A percentile compares a stretch with the other conserved stretches of the same genome.
Evolutionary conservation across 2,797 vertebrate species (phyloP).

Genomic region (Myotis myotis): DNA sequence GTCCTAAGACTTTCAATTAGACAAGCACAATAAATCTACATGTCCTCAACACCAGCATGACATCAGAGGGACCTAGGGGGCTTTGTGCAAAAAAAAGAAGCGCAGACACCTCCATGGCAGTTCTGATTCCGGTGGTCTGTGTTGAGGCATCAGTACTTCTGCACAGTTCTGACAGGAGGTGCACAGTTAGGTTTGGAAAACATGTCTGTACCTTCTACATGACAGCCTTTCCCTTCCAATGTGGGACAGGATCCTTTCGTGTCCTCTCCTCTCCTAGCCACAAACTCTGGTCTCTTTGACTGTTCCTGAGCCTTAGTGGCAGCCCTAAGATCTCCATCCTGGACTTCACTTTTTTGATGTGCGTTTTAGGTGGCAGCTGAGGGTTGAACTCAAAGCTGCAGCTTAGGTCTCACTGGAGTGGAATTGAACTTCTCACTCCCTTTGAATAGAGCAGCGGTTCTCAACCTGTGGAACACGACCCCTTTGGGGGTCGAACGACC

Average conservation of each 20-base stretch:
- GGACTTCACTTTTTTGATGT: background rate
- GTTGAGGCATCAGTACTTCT: background rate
- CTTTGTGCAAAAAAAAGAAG: background rate
- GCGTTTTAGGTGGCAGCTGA: background rate
- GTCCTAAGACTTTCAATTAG: background rate
- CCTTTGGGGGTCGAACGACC: no score
- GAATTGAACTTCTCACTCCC: background rate
- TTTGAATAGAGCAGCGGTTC: no score
- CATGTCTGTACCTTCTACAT: background rate
- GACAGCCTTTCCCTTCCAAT: background rate
- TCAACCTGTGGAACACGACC: no score
- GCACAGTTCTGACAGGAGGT: background rate
- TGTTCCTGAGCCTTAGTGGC: background rate
- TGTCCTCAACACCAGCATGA: background rate
- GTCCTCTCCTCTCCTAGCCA: background rate
- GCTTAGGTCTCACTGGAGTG: background rate
- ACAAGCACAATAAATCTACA: background rate
- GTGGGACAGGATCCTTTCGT: background rate
- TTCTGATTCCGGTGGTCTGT: background rate
- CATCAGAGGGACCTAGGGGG: background rate
- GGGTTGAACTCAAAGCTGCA: background rate
- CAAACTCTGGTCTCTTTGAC: background rate
- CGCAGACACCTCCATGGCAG: accelerated
- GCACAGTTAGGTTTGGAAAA: background rate
- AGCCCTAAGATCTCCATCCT: background rate